Conservation (phyloP, 2,888 invertebrate species). For the Galeopsomyia nigrocyanea region DNA sequence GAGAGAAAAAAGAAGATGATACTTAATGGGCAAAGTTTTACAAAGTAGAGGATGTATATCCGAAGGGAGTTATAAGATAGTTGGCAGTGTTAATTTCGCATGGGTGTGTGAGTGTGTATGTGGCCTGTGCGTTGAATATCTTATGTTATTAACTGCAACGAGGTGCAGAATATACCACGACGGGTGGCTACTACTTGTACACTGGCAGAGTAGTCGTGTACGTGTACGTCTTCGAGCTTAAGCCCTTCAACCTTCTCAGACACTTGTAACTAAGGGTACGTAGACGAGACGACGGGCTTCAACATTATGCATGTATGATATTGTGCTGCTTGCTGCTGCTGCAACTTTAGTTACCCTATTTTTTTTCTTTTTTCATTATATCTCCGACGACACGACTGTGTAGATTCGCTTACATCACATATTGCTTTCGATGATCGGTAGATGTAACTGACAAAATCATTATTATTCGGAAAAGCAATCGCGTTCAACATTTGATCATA, state of each 20-base stretch:
- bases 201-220: too few relatives aligned
- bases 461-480: too few relatives aligned
- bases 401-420: too few relatives aligned
- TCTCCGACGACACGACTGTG: too few relatives aligned
- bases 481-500: too few relatives aligned
- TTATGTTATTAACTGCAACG: conserved; percentile 8
- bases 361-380: too few relatives aligned
- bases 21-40: conserved; percentile 13
- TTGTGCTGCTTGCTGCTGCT: conserved; percentile 1
- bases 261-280: background rate
- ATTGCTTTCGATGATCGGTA: too few relatives aligned
- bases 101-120: background rate
- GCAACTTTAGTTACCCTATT: too few relatives aligned
- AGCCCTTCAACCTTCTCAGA: conserved; percentile 45
- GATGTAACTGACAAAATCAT: too few relatives aligned
- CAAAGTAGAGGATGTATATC: background rate
- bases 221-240: conserved; percentile 46
- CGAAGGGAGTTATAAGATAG: background rate
- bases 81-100: conserved; percentile 24
- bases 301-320: conserved; percentile 24
- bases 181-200: too few relatives aligned
- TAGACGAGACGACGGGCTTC: conserved; percentile 19
- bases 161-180: background rate
- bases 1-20: background rate
- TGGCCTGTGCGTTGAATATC: conserved; percentile 26